Evolutionary conservation across 2,113 vertebrate species (phyloP), one percentile per base, ranked within the genome.

Genomic region (Xenopus borealis): DNA sequence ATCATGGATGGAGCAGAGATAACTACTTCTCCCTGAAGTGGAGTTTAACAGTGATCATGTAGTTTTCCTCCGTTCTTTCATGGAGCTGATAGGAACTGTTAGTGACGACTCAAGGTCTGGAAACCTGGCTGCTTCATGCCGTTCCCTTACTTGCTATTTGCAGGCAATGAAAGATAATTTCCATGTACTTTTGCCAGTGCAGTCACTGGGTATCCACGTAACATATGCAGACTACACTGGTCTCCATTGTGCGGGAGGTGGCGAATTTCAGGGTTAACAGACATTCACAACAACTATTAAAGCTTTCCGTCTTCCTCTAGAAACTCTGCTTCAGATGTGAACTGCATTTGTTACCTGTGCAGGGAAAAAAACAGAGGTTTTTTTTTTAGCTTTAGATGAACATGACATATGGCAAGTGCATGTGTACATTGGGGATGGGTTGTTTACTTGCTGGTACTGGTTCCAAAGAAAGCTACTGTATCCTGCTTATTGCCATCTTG

Each of bases 351-450:
- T 61, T 62, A 65, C 66, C 68, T 79, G 83, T 85, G 82, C 57
- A 78, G 75, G 81, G 80, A 73, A 75, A 0, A 75, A 55, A 65
- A 68, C 7, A 0, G 0, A 81, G 72, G 80, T 68, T 62, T 66
- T 75, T 79, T 76, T 27, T 79, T 75, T 20, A 63, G 46, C 40
- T 81, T 55, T 27, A n/a, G 80, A 85, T 85, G 80, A 80, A 79
- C 0, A 0, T 17, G 30, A 78, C 85, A 85, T 86, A 83, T 82
- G 83, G 80, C 0, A 62, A 81, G 18, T 0, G 30, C 80, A 12
- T 75, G 82, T 85, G 82, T 86, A 72, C 82, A 70, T 59, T 82
- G 78, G 79, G 72, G 80, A 71, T 76, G 84, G 82, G 59, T 58
- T 78, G 75, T 84, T 85, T 85, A 75, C 1, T 80, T 79, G 78